These are phyloP conservation scores for Melanotaenia maccullochi DNA, from an alignment of 2,797 vertebrate genomes.

Conservation along the genomic window DNA sequence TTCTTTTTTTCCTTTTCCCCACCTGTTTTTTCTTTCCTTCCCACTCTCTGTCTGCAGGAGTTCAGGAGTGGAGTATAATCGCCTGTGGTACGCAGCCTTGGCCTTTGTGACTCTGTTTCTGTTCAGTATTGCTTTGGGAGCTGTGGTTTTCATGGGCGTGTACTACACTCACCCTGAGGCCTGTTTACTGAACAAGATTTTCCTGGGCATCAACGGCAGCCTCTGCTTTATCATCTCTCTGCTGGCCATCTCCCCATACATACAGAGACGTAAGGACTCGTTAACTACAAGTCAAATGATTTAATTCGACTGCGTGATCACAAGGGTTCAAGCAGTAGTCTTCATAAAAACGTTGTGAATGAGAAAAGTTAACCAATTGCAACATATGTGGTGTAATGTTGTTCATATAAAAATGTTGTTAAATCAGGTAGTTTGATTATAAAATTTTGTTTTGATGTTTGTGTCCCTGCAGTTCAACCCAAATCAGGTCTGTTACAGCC, in stretches of 20 bases:
- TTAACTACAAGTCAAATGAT: not conserved
- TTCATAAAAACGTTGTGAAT: not conserved
- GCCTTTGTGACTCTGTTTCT: slow-evolving; percentile 89
- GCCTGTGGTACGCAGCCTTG: slow-evolving; percentile 91
- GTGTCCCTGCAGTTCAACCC: slow-evolving; percentile 87
- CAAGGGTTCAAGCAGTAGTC: not conserved
- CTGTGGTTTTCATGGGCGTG: slow-evolving; percentile 87
- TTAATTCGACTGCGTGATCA: slow-evolving; percentile 15
- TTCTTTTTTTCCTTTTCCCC: slow-evolving; percentile 22
- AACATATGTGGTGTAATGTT: not conserved
- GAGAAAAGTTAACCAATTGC: not conserved
- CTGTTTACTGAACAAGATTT: slow-evolving; percentile 92
- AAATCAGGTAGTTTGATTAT: not conserved
- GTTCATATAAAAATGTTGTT: not conserved
- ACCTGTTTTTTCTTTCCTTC: not conserved
- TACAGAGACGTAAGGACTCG: slow-evolving; percentile 90
- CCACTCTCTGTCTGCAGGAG: slow-evolving; percentile 81
- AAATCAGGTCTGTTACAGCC: slow-evolving; percentile 95
- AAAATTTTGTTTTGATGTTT: slow-evolving; percentile 17
- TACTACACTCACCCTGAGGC: slow-evolving; percentile 90
- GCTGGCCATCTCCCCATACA: slow-evolving; percentile 92
- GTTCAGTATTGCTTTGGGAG: slow-evolving; percentile 89
- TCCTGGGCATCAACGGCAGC: slow-evolving; percentile 90
- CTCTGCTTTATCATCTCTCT: slow-evolving; percentile 92
- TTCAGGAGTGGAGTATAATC: slow-evolving; percentile 89